A percentile compares a stretch with the other conserved stretches of the same genome.
Evolutionary conservation across 2,113 vertebrate genomes (phyloP).

Genomic region (Dipodomys stephensi): DNA sequence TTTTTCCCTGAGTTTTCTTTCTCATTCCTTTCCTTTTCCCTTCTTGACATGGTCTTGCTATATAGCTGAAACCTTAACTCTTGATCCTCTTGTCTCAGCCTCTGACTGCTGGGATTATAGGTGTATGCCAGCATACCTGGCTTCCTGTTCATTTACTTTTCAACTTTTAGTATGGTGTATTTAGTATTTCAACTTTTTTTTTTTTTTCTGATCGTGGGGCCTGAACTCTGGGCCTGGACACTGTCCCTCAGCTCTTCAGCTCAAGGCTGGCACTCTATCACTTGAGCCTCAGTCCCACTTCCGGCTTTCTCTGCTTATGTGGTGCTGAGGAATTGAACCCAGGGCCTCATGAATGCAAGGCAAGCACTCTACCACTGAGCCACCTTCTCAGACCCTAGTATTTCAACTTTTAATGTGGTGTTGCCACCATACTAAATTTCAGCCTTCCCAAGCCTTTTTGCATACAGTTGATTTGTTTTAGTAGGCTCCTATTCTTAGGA

Average conservation of each 20-base stretch:
- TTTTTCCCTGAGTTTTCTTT: not conserved
- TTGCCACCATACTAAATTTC: too few relatives aligned
- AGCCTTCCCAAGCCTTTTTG: not conserved
- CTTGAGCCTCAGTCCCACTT: too few relatives aligned
- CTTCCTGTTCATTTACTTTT: slow-evolving; percentile 11
- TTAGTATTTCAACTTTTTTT: too few relatives aligned
- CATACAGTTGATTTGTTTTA: not conserved
- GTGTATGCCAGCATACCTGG: not conserved
- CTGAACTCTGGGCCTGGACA: too few relatives aligned
- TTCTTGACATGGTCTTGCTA: not conserved
- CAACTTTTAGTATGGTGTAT: not conserved
- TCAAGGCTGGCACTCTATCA: not conserved
- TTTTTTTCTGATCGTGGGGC: too few relatives aligned
- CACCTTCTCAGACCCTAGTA: too few relatives aligned
- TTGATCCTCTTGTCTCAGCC: not conserved
- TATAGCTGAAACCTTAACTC: not conserved
- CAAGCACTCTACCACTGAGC: too few relatives aligned
- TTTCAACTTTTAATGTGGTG: too few relatives aligned
- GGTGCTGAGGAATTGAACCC: too few relatives aligned
- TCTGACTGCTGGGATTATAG: not conserved
- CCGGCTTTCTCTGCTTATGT: too few relatives aligned
- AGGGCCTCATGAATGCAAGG: too few relatives aligned
- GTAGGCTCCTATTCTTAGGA: not conserved
- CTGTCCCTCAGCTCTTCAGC: too few relatives aligned
- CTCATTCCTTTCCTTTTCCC: not conserved